phyloP scores from a whole-genome alignment of 2,888 invertebrate species.

The Drosophila kanekoi region DNA sequence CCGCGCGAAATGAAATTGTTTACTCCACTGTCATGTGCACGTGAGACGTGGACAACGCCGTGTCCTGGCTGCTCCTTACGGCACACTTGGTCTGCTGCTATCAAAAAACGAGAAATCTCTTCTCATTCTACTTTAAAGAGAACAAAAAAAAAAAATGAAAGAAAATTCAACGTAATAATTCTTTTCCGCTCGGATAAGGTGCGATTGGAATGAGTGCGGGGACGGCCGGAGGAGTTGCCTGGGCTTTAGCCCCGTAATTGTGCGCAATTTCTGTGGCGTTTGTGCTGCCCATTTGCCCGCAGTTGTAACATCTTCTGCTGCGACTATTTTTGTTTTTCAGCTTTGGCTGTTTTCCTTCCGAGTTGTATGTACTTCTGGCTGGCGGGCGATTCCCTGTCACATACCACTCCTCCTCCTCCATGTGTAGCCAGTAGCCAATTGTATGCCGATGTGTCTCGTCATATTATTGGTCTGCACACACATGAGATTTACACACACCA shows the following conservation, averaged over 20 bases:
- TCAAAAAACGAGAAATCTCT: slow-evolving; percentile 76
- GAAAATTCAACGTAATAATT: slow-evolving; percentile 81
- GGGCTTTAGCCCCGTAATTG: slow-evolving; percentile 62
- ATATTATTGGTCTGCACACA: slow-evolving; percentile 44
- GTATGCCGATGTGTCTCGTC: slow-evolving; percentile 36
- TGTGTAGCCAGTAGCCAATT: slow-evolving; percentile 35
- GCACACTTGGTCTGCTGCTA: slow-evolving; percentile 56
- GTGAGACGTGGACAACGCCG: slow-evolving; percentile 65
- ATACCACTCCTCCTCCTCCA: neutral
- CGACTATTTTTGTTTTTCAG: slow-evolving; percentile 34
- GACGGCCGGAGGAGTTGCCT: slow-evolving; percentile 4
- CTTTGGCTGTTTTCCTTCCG: slow-evolving; percentile 37
- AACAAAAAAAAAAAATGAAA: slow-evolving; percentile 39
- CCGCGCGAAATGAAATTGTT: slow-evolving; percentile 77
- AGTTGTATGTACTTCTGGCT: slow-evolving; percentile 18
- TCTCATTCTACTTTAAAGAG: slow-evolving; percentile 29
- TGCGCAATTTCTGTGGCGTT: slow-evolving; percentile 65
- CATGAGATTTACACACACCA: slow-evolving; percentile 30
- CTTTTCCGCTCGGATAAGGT: slow-evolving; percentile 81
- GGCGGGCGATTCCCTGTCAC: slow-evolving; percentile 24
- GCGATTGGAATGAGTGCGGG: slow-evolving; percentile 22
- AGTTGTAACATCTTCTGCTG: slow-evolving; percentile 53
- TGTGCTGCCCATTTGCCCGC: slow-evolving; percentile 42
- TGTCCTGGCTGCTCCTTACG: slow-evolving; percentile 56
- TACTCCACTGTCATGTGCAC: slow-evolving; percentile 80